phyloP scores from a whole-genome alignment of 2,113 vertebrate genomes.

The Neogale vison region DNA sequence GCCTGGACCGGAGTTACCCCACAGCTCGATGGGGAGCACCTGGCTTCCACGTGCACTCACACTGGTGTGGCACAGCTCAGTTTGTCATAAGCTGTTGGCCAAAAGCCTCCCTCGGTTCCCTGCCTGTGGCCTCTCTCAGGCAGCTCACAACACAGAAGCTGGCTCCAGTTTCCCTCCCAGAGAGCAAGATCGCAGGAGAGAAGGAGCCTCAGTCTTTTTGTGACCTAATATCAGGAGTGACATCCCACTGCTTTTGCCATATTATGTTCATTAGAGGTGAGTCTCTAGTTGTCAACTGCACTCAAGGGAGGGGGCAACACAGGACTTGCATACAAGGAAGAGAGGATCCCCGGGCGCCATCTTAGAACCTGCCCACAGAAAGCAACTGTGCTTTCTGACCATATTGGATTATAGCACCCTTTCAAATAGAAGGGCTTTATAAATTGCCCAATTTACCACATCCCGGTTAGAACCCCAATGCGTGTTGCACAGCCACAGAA shows the following conservation, averaged over 20 bases:
- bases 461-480: background rate
- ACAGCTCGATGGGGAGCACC: background rate
- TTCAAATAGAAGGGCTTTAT: conserved; percentile 29
- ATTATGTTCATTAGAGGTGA: background rate
- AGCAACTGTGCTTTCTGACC: background rate
- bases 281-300: background rate
- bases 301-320: background rate
- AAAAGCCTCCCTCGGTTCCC: background rate
- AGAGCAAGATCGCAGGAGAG: background rate
- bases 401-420: background rate
- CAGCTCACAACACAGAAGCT: background rate
- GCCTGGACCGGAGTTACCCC: background rate
- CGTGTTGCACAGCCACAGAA: background rate
- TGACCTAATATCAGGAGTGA: background rate
- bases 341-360: background rate
- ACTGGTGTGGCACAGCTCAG: background rate
- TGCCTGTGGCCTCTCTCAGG: background rate
- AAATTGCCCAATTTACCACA: background rate
- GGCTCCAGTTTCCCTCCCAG: background rate
- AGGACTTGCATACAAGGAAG: background rate
- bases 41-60: background rate
- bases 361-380: background rate
- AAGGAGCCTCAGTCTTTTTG: background rate
- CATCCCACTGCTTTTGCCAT: background rate
- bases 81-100: background rate